Evolutionary conservation across 2,888 invertebrate genomes (phyloP).

Genomic region (Stenoptilia bipunctidactyla): DNA sequence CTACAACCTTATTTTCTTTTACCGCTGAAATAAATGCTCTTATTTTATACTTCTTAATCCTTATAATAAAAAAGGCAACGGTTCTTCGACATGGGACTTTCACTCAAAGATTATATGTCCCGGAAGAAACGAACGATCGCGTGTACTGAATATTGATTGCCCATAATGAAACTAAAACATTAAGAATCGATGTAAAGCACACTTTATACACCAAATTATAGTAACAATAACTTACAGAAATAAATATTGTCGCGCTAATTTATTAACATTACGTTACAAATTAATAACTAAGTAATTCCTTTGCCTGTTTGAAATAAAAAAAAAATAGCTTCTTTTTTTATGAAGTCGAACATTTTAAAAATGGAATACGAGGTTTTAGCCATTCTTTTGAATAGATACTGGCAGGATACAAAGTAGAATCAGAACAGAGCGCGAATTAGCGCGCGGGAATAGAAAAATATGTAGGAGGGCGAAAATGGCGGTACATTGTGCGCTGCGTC

Average conservation of each 20-base stretch:
- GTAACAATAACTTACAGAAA: no score
- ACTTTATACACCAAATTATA: neutral
- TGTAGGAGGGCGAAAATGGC: neutral
- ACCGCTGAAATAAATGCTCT: no score
- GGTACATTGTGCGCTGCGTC: neutral
- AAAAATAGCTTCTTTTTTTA: no score
- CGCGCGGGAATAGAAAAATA: neutral
- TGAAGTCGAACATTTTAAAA: no score
- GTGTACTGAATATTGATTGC: neutral
- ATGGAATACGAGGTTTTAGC: neutral
- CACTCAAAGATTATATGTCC: slow-evolving; percentile 1
- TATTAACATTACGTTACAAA: no score
- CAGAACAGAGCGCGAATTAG: neutral
- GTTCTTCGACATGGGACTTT: neutral
- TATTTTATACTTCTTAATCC: no score
- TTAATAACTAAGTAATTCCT: no score
- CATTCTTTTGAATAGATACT: neutral
- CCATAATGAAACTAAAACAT: neutral
- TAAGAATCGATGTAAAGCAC: neutral
- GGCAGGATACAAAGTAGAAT: no score
- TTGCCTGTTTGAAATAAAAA: neutral
- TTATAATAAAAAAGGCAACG: neutral
- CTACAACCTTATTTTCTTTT: no score
- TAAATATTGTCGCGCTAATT: no score
- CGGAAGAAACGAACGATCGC: slow-evolving; percentile 1